Percentiles rank a stretch among this genome's conserved stretches.
Conservation (phyloP, 2,797 vertebrate species). For the Clamator glandarius region DNA sequence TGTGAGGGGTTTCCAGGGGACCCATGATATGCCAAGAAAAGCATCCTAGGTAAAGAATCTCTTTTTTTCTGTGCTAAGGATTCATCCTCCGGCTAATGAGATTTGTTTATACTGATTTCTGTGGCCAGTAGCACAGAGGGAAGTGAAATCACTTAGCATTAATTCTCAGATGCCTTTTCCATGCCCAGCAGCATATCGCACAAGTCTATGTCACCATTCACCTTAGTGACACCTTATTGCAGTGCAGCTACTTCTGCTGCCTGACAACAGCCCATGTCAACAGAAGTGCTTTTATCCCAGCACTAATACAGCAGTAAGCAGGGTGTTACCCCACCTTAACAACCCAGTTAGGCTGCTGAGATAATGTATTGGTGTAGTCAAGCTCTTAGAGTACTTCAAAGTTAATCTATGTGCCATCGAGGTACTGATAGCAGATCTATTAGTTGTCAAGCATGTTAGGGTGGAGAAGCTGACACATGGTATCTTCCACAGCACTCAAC, state of each 20-base stretch:
- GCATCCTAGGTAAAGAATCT: background rate
- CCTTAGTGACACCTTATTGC: background rate
- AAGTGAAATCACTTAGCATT: background rate
- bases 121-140: background rate
- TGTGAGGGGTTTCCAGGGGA: background rate
- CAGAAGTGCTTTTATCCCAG: fast-evolving
- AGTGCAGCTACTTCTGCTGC: background rate
- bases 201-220: background rate
- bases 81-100: background rate
- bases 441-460: background rate
- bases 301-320: background rate
- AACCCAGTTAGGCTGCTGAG: background rate
- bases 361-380: background rate
- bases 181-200: background rate
- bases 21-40: background rate
- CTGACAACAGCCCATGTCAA: background rate
- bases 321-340: background rate
- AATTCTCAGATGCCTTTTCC: background rate
- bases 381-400: background rate
- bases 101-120: background rate
- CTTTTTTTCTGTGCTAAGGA: background rate
- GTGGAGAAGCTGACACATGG: background rate
- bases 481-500: background rate
- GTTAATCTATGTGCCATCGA: background rate
- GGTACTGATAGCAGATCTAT: background rate